Percentiles rank a stretch among this genome's conserved stretches.
Evolutionary conservation across 2,888 invertebrate species (phyloP).

Genomic region (Abscondita cerata): DNA sequence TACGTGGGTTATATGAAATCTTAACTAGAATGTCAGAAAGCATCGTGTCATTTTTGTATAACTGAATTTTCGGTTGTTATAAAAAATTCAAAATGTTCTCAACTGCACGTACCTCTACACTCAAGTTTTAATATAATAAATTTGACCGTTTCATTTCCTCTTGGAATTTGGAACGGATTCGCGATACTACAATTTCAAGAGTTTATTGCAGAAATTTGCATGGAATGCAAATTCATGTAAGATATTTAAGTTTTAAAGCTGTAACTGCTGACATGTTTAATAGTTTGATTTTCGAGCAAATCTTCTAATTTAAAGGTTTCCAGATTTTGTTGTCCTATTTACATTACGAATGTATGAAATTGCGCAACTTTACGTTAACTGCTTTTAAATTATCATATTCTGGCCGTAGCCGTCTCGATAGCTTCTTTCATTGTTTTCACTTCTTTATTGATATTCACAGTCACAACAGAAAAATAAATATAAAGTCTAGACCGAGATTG

Average conservation of each 20-base stretch:
- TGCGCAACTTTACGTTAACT: too few relatives aligned
- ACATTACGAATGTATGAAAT: too few relatives aligned
- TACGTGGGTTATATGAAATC: conserved; percentile 6
- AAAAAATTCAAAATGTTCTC: conserved; percentile 16
- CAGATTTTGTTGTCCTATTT: neutral
- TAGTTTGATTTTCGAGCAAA: conserved; percentile 45
- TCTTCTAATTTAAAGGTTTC: conserved; percentile 10
- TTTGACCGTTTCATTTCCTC: conserved; percentile 48
- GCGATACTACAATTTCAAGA: conserved; percentile 39
- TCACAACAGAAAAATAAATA: conserved; percentile 12
- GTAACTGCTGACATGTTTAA: conserved; percentile 48
- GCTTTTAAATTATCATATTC: neutral
- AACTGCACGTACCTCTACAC: conserved; percentile 47
- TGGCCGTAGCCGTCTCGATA: neutral
- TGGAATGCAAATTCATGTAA: conserved; percentile 50
- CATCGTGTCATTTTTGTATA: conserved; percentile 15
- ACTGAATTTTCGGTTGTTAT: conserved; percentile 9
- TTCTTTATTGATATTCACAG: neutral
- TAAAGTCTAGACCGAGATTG: conserved; percentile 10
- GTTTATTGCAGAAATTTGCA: conserved; percentile 52
- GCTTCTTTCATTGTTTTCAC: neutral
- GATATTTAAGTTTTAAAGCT: conserved; percentile 50
- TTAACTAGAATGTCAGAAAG: conserved; percentile 9
- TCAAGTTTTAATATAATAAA: conserved; percentile 48
- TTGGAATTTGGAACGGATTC: conserved; percentile 46